Conservation (phyloP, 53 echinoderm and acorn worm genomes). For the Astropecten irregularis region DNA sequence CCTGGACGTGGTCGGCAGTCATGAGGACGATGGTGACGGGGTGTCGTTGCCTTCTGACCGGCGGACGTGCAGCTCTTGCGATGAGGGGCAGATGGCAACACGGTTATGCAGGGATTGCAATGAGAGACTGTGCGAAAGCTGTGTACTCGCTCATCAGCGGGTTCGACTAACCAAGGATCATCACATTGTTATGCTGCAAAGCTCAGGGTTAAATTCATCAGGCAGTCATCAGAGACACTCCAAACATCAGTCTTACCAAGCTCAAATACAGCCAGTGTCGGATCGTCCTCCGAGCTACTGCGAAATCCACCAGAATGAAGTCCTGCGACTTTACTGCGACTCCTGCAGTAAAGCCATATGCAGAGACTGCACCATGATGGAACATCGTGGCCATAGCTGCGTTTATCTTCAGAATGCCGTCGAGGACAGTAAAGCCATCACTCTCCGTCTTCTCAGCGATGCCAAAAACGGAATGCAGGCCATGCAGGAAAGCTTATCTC, state of each 20-base stretch:
- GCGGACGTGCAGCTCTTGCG: slow-evolving; percentile 85
- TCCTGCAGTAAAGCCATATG: slow-evolving; percentile 95
- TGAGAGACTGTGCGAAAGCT: slow-evolving; percentile 93
- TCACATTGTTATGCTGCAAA: slow-evolving; percentile 78
- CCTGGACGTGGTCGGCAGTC: slow-evolving; percentile 91
- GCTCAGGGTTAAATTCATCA: slow-evolving; percentile 60
- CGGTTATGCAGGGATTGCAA: slow-evolving; percentile 90
- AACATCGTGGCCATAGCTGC: slow-evolving; percentile 94
- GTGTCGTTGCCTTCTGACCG: slow-evolving; percentile 19
- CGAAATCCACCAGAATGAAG: slow-evolving; percentile 84
- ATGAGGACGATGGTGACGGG: slow-evolving; percentile 89
- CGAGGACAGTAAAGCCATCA: slow-evolving; percentile 89
- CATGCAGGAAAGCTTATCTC: slow-evolving; percentile 81
- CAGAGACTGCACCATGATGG: slow-evolving; percentile 94
- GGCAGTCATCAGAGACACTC: slow-evolving; percentile 46
- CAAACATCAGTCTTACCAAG: slow-evolving; percentile 56
- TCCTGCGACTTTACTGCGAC: slow-evolving; percentile 92
- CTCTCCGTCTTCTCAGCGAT: slow-evolving; percentile 81
- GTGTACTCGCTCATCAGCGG: slow-evolving; percentile 91
- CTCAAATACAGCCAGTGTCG: slow-evolving; percentile 81
- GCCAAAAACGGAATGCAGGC: slow-evolving; percentile 83
- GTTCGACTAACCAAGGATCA: slow-evolving; percentile 98
- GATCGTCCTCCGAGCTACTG: slow-evolving; percentile 93
- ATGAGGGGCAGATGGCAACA: slow-evolving; percentile 92
- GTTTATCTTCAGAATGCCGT: slow-evolving; percentile 98